These are phyloP conservation scores for Mya arenaria DNA, from an alignment of 1,140 invertebrate genomes.

Conservation along the genomic window DNA sequence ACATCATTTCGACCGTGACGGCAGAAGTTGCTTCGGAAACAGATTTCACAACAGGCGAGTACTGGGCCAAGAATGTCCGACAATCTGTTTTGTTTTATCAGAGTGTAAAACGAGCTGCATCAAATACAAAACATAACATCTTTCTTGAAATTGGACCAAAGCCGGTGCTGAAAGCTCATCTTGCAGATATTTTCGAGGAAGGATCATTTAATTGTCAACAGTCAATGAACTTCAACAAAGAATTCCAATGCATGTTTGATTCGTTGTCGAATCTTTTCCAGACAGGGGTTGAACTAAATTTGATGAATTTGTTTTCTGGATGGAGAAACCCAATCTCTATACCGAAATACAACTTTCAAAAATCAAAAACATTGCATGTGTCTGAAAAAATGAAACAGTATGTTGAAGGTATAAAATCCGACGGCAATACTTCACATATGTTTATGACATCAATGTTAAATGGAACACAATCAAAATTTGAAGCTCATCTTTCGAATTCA, in stretches of 20 bases:
- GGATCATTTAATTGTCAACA: not conserved
- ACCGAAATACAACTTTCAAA: not conserved
- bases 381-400: not conserved
- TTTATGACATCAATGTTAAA: not conserved
- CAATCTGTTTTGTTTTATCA: slow-evolving; percentile 39
- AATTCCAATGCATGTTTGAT: slow-evolving; percentile 27
- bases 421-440: not conserved
- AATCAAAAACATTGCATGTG: not conserved
- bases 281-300: slow-evolving; percentile 37
- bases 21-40: not conserved
- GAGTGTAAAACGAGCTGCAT: slow-evolving; percentile 24
- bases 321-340: not conserved
- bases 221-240: slow-evolving; percentile 19
- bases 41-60: slow-evolving; percentile 13
- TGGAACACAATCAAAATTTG: not conserved
- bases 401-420: not conserved
- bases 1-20: slow-evolving; percentile 48
- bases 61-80: slow-evolving; percentile 57
- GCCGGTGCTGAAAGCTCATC: slow-evolving; percentile 49
- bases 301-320: slow-evolving; percentile 34
- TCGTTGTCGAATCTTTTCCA: slow-evolving; percentile 40
- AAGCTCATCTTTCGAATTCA: not conserved
- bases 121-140: slow-evolving; percentile 36
- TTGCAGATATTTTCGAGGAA: no score
- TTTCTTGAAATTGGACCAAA: slow-evolving; percentile 61